These are phyloP conservation scores for Albula glossodonta DNA, from an alignment of 2,113 vertebrate genomes.

Conservation along the genomic window DNA sequence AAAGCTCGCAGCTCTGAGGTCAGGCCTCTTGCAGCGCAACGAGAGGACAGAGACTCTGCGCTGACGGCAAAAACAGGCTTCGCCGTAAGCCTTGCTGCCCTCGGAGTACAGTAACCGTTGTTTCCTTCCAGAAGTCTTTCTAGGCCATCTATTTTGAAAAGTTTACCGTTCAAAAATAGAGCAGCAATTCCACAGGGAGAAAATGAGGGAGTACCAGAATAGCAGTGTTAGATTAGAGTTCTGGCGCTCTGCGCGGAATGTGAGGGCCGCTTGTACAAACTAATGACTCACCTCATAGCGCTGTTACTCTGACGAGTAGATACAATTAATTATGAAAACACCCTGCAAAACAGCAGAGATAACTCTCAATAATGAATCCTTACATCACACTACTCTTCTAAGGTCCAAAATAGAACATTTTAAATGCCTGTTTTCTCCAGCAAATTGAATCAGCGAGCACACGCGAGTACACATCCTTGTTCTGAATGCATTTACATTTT, in stretches of 20 bases:
- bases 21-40: too few species aligned
- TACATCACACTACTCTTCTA: too few species aligned
- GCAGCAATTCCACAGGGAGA: slow-evolving; percentile 34
- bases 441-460: too few species aligned
- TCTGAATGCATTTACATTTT: not conserved
- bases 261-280: not conserved
- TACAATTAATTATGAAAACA: too few species aligned
- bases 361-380: too few species aligned
- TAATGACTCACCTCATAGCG: not conserved
- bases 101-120: slow-evolving; percentile 21
- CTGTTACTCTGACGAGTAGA: not conserved
- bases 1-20: not conserved
- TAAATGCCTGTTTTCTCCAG: too few species aligned
- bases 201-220: slow-evolving; percentile 38
- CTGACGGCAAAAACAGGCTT: not conserved
- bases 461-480: too few species aligned
- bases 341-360: too few species aligned
- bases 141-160: slow-evolving; percentile 37
- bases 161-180: slow-evolving; percentile 36
- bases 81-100: not conserved
- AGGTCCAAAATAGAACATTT: too few species aligned
- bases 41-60: not conserved
- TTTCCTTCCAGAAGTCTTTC: not conserved
- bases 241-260: slow-evolving; percentile 5
- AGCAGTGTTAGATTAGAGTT: slow-evolving; percentile 24